phyloP scores from a whole-genome alignment of 1,140 invertebrate species.

The Euwallacea fornicatus region DNA sequence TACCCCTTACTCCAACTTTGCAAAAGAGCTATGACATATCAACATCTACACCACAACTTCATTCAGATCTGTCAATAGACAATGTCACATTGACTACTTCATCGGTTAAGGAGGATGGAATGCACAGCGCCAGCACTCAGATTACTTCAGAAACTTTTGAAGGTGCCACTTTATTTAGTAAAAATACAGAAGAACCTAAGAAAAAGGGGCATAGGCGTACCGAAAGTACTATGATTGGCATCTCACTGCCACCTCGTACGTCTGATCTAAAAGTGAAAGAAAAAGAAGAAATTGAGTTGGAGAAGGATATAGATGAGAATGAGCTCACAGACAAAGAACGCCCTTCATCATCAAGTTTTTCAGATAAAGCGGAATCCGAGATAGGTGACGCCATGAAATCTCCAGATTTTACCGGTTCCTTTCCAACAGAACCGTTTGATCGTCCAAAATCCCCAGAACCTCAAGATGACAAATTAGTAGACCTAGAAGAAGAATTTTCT shows the following conservation, averaged over 20 bases:
- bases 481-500: conserved; percentile 45
- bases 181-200: conserved; percentile 50
- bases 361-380: conserved; percentile 54
- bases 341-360: conserved; percentile 48
- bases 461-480: conserved; percentile 37
- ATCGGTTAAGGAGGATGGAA: conserved; percentile 55
- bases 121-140: conserved; percentile 59
- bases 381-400: conserved; percentile 52
- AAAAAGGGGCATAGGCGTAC: conserved; percentile 59
- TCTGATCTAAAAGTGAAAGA: conserved; percentile 48
- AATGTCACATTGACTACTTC: conserved; percentile 61
- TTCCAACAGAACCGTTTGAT: conserved; percentile 55
- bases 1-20: conserved; percentile 42
- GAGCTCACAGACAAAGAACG: conserved; percentile 39
- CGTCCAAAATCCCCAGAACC: conserved; percentile 59
- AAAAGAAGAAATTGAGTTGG: conserved; percentile 37
- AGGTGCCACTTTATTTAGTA: neutral
- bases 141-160: conserved; percentile 56
- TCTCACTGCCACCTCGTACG: conserved; percentile 21
- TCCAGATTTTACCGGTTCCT: conserved; percentile 41
- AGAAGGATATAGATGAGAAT: too few species aligned
- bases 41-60: conserved; percentile 47
- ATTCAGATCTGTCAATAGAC: conserved; percentile 48
- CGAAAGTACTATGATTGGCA: conserved; percentile 54
- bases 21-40: conserved; percentile 47